Conservation (phyloP, 2,113 vertebrate genomes). For the Plecturocebus donacophilus region DNA sequence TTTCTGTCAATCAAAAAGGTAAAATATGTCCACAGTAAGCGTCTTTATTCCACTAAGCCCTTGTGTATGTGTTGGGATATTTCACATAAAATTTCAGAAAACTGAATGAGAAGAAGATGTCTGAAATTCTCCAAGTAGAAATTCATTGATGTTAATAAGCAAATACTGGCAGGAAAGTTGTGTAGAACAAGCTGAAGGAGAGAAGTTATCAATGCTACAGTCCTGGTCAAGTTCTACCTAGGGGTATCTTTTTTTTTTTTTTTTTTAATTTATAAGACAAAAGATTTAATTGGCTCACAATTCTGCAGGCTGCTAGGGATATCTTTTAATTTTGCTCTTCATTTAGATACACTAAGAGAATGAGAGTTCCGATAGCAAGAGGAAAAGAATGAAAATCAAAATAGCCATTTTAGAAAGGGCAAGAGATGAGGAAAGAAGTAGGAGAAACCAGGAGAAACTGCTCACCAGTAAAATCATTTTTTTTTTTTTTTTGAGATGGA, state of each 20-base stretch:
- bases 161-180: slow-evolving; percentile 6
- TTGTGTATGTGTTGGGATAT: not conserved
- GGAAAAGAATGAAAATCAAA: not conserved
- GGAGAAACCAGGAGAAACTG: not conserved
- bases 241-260: not conserved
- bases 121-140: slow-evolving; percentile 8
- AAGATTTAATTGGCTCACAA: too few species aligned
- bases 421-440: not conserved
- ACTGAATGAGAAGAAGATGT: not conserved
- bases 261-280: too few species aligned
- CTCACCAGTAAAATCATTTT: not conserved
- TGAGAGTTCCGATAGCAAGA: not conserved
- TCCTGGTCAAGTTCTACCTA: not conserved
- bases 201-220: not conserved
- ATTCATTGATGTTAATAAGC: not conserved
- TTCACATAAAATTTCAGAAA: slow-evolving; percentile 17
- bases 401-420: not conserved
- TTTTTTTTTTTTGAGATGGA: too few species aligned
- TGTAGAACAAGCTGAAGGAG: not conserved
- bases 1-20: slow-evolving; percentile 10
- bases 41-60: not conserved
- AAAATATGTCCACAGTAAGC: not conserved
- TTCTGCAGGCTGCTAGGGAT: not conserved
- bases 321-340: slow-evolving; percentile 23
- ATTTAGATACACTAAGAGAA: slow-evolving; percentile 1